Conservation (phyloP, 2,888 invertebrate genomes). For the Oscheius myriophilus region DNA sequence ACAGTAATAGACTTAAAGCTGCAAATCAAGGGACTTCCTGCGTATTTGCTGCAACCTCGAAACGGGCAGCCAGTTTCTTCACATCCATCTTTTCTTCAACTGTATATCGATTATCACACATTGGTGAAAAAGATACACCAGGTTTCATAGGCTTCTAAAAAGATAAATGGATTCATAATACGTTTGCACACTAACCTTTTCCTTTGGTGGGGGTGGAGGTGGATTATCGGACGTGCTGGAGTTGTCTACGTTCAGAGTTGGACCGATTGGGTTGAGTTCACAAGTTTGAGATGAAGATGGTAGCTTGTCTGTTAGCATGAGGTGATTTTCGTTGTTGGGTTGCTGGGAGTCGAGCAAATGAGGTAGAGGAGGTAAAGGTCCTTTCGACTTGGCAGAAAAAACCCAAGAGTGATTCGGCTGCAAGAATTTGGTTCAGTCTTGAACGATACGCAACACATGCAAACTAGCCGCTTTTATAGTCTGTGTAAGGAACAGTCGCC, state of each 20-base stretch:
- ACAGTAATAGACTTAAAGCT: no score
- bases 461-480: no score
- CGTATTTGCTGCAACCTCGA: no score
- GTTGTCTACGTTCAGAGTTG: constrained; percentile 35
- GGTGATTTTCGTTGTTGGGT: constrained; percentile 28
- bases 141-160: constrained; percentile 19
- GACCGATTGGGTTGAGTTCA: constrained; percentile 1
- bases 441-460: no score
- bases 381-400: constrained; percentile 14
- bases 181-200: constrained; percentile 6
- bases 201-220: constrained; percentile 48
- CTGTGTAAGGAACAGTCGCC: no score
- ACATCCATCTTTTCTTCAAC: constrained; percentile 20
- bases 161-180: not conserved
- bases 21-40: no score
- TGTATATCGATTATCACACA: not conserved
- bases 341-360: constrained; percentile 26
- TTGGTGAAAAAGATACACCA: constrained; percentile 1
- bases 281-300: constrained; percentile 5
- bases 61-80: constrained; percentile 31
- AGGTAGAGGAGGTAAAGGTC: constrained; percentile 36
- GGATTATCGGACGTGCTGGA: constrained; percentile 38
- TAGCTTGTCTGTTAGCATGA: constrained; percentile 13
- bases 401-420: constrained; percentile 3
- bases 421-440: no score